A percentile compares a stretch with the other conserved stretches of the same genome.
Evolutionary conservation across 2,797 vertebrate genomes (phyloP).

Genomic region (Gadopsis bispinosus): DNA sequence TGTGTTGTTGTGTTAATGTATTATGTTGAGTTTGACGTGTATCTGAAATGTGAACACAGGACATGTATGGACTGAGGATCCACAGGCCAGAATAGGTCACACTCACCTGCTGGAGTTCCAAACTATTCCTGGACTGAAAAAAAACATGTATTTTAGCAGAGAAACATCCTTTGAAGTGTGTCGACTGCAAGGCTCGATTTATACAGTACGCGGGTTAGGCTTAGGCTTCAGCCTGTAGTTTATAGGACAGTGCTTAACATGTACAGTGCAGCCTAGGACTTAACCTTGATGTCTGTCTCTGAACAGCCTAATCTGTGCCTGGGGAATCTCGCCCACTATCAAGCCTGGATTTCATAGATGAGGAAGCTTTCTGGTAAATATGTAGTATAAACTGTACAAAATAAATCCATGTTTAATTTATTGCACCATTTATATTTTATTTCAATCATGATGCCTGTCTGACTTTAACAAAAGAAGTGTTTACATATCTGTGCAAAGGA

Average conservation of each 20-base stretch:
- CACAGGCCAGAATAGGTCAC: conserved; percentile 51
- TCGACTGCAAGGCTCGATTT: conserved; percentile 26
- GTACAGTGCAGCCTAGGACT: conserved; percentile 58
- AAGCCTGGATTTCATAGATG: conserved; percentile 74
- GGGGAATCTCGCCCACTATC: conserved; percentile 54
- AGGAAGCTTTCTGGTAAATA: conserved; percentile 75
- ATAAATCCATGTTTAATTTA: conserved; percentile 78
- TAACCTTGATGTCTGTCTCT: conserved; percentile 61
- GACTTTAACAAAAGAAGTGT: conserved; percentile 72
- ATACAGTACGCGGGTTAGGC: conserved; percentile 30
- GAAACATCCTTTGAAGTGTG: conserved; percentile 37
- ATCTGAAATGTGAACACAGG: conserved; percentile 79
- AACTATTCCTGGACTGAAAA: conserved; percentile 43
- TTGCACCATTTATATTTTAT: conserved; percentile 73
- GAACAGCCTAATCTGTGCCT: conserved; percentile 75
- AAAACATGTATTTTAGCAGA: conserved; percentile 43
- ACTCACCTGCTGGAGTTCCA: conserved; percentile 23
- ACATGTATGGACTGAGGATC: conserved; percentile 57
- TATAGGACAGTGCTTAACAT: conserved; percentile 45
- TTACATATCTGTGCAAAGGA: conserved; percentile 77
- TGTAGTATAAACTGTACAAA: conserved; percentile 80
- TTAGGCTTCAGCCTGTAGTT: conserved; percentile 43
- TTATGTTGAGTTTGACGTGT: conserved; percentile 76
- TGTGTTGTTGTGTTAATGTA: conserved; percentile 75
- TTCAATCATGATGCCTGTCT: conserved; percentile 74